These are phyloP conservation scores for Drosophila lutescens DNA, from an alignment of 2,888 invertebrate species.

Conservation along the genomic window DNA sequence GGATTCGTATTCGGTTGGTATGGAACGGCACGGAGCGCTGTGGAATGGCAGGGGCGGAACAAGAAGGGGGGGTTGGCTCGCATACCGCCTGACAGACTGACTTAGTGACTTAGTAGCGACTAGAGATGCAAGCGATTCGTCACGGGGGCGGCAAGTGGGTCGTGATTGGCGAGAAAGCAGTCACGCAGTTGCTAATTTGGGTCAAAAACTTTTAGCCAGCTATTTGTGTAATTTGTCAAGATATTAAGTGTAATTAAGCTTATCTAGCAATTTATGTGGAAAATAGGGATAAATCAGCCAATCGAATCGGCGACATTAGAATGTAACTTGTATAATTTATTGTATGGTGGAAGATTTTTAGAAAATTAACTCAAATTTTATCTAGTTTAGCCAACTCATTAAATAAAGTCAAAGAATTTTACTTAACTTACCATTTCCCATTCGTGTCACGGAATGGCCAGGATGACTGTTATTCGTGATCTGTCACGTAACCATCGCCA, in stretches of 20 bases:
- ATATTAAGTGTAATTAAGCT: neutral
- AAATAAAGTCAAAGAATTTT: no score
- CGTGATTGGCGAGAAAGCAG: slow-evolving; percentile 42
- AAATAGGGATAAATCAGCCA: neutral
- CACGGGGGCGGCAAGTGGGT: slow-evolving; percentile 36
- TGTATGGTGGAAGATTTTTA: no score
- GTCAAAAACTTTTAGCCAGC: slow-evolving; percentile 12
- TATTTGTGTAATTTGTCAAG: slow-evolving; percentile 16
- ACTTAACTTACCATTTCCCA: no score
- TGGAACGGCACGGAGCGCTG: neutral
- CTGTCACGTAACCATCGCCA: slow-evolving; percentile 40
- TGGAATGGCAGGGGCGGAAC: neutral
- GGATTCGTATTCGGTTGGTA: slow-evolving; percentile 1
- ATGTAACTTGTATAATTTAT: no score
- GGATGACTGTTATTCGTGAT: neutral
- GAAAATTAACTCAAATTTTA: no score
- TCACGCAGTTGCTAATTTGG: slow-evolving; percentile 18
- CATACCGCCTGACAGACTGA: slow-evolving; percentile 66
- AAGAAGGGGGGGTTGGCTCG: slow-evolving; percentile 23
- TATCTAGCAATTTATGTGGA: neutral
- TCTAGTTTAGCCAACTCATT: no score
- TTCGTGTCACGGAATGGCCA: slow-evolving; percentile 10
- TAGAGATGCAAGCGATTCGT: slow-evolving; percentile 43
- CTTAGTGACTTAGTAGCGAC: slow-evolving; percentile 65
- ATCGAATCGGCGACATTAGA: neutral